phyloP scores from a whole-genome alignment of 2,888 invertebrate genomes.

The Ennomos erosarius region DNA sequence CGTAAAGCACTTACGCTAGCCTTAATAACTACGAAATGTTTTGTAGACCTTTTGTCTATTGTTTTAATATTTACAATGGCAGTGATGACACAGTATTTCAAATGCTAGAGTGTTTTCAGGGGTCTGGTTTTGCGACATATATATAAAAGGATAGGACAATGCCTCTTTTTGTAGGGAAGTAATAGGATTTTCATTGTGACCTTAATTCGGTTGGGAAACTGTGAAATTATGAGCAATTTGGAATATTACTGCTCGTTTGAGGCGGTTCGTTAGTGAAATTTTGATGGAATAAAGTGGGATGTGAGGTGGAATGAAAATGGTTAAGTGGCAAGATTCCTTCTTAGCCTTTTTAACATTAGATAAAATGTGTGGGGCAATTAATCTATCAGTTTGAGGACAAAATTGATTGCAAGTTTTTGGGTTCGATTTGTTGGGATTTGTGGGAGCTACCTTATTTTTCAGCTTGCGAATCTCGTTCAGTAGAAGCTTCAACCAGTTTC shows the following conservation, averaged over 20 bases:
- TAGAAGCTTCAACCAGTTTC: too few species aligned
- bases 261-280: conserved; percentile 3
- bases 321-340: neutral
- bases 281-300: neutral
- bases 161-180: conserved; percentile 12
- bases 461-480: too few species aligned
- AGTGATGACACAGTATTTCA: conserved; percentile 30
- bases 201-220: conserved; percentile 25
- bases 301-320: neutral
- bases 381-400: too few species aligned
- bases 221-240: conserved; percentile 18
- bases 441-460: too few species aligned
- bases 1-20: conserved; percentile 35
- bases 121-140: conserved; percentile 17
- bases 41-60: conserved; percentile 38
- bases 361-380: too few species aligned
- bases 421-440: too few species aligned
- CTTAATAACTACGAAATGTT: conserved; percentile 35
- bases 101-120: conserved; percentile 9
- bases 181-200: conserved; percentile 23
- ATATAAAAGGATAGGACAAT: conserved; percentile 10
- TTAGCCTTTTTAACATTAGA: neutral
- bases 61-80: conserved; percentile 41
- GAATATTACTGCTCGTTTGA: conserved; percentile 5
- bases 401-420: too few species aligned